A percentile compares a stretch with the other conserved stretches of the same genome.
Conservation (phyloP, 2,797 vertebrate species). For the Cebuella pygmaea region DNA sequence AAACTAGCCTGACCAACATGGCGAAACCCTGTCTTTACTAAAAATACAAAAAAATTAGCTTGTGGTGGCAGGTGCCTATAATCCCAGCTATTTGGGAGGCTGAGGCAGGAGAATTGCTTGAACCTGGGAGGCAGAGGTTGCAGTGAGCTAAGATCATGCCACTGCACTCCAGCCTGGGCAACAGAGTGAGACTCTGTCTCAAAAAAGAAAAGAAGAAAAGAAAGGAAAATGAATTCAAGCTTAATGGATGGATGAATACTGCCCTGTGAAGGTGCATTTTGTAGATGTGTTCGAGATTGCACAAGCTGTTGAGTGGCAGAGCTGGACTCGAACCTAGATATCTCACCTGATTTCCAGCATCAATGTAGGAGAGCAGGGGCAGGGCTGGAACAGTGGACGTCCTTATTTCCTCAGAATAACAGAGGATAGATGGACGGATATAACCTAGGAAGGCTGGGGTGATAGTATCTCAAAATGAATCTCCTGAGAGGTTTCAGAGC, state of each 20-base stretch:
- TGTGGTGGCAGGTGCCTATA: neutral
- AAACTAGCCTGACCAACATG: neutral
- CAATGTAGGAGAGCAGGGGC: too few relatives aligned
- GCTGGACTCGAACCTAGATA: neutral
- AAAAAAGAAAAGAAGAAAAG: neutral
- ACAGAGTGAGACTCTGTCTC: neutral
- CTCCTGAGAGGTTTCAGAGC: neutral
- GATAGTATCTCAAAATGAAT: neutral
- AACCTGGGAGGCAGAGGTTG: neutral
- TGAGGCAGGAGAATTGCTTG: neutral
- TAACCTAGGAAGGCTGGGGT: neutral
- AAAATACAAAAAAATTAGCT: neutral
- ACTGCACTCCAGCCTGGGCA: neutral
- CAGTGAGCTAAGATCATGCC: neutral
- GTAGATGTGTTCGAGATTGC: neutral
- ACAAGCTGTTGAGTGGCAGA: neutral
- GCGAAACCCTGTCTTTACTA: too few relatives aligned
- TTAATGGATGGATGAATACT: accelerated
- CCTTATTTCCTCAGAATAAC: neutral
- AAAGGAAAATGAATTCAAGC: neutral
- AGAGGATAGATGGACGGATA: neutral
- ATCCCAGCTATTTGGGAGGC: neutral
- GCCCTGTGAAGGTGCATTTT: neutral
- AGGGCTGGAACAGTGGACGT: neutral
- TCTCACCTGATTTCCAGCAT: neutral